Percentiles rank a stretch among this genome's conserved stretches.
Conservation (phyloP, 2,888 invertebrate species). For the Caenorhabditis sp. region DNA sequence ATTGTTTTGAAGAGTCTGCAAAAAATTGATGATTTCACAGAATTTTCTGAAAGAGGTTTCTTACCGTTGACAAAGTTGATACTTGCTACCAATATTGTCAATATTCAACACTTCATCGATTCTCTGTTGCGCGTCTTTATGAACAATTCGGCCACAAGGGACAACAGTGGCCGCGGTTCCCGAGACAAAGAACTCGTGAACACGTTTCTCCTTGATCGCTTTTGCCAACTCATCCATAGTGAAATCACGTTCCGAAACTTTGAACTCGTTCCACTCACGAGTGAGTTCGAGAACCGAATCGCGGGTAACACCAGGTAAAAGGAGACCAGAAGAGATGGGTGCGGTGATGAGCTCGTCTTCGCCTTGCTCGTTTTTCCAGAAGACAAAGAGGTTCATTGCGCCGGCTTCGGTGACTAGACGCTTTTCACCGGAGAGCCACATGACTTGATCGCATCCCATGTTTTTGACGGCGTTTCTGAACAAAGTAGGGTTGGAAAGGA, state of each 20-base stretch:
- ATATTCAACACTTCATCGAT: slow-evolving; percentile 74
- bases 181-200: slow-evolving; percentile 92
- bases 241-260: slow-evolving; percentile 81
- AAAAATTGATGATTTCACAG: neutral
- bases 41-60: neutral
- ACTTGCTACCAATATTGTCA: slow-evolving; percentile 76
- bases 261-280: slow-evolving; percentile 83
- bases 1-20: slow-evolving; percentile 79
- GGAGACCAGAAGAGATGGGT: slow-evolving; percentile 85
- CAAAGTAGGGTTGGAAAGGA: no score
- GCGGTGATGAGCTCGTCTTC: slow-evolving; percentile 91
- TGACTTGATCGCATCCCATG: slow-evolving; percentile 81
- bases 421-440: slow-evolving; percentile 94
- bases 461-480: slow-evolving; percentile 20
- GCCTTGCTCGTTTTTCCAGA: slow-evolving; percentile 83
- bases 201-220: slow-evolving; percentile 82
- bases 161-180: slow-evolving; percentile 95
- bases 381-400: slow-evolving; percentile 95
- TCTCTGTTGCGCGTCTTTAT: slow-evolving; percentile 73
- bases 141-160: slow-evolving; percentile 86
- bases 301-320: slow-evolving; percentile 91
- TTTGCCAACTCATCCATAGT: slow-evolving; percentile 84
- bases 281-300: slow-evolving; percentile 84
- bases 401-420: slow-evolving; percentile 96
- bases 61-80: slow-evolving; percentile 80